These are phyloP conservation scores for Poecilia latipinna DNA, from an alignment of 2,113 vertebrate genomes.

Conservation along the genomic window DNA sequence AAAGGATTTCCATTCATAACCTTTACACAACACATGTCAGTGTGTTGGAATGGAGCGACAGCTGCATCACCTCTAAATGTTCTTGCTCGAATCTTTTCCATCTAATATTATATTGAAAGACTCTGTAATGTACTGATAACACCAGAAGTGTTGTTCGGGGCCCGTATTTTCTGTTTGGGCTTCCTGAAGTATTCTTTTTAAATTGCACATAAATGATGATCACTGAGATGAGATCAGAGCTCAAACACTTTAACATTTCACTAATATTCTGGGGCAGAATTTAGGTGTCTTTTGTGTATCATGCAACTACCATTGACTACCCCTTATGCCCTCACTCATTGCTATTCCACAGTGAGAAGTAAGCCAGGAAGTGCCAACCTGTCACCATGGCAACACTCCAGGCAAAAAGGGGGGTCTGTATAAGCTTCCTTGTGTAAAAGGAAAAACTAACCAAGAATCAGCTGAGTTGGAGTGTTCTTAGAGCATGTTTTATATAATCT, in stretches of 20 bases:
- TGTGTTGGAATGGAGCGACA: background rate
- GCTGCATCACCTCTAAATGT: background rate
- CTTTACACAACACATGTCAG: background rate
- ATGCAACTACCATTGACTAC: background rate
- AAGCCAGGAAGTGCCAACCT: slow-evolving; percentile 1
- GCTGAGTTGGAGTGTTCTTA: background rate
- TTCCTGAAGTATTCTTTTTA: background rate
- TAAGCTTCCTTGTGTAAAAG: background rate
- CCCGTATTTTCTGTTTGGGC: background rate
- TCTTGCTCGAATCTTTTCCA: background rate
- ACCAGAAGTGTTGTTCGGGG: background rate
- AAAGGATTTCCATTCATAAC: background rate
- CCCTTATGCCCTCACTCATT: background rate
- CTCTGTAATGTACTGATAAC: background rate
- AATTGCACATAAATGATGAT: background rate
- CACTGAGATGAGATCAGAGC: background rate
- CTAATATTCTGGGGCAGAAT: background rate
- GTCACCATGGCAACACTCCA: slow-evolving; percentile 30
- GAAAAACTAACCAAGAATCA: background rate
- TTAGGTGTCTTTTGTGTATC: no score
- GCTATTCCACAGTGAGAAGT: background rate
- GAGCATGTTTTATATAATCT: background rate
- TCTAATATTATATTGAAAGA: background rate
- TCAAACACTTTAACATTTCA: background rate
- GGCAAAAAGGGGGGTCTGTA: background rate